Conservation (phyloP, 2,888 invertebrate genomes). For the Amphiduros pacificus region DNA sequence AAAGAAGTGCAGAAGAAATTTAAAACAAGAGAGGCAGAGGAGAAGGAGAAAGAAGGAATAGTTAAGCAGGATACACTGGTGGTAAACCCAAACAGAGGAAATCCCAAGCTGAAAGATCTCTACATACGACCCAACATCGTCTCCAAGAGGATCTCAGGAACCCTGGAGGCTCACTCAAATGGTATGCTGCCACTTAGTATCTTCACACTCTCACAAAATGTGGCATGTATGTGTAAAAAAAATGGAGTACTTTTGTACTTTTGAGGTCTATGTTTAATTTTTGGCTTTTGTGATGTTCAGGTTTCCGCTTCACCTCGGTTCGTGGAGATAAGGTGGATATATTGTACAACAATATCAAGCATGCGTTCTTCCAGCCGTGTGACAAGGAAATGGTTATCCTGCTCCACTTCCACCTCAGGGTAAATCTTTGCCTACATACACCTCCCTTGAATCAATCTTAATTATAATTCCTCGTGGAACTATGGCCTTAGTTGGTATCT, state of each 20-base stretch:
- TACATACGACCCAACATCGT: constrained; percentile 99
- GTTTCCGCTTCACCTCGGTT: constrained; percentile 90
- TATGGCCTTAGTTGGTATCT: too few species aligned
- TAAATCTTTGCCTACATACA: too few species aligned
- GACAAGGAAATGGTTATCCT: constrained; percentile 99
- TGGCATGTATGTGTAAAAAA: too few species aligned
- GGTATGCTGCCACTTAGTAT: constrained; percentile 64
- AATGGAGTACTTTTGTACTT: too few species aligned
- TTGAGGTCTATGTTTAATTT: too few species aligned
- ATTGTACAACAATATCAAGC: constrained; percentile 97
- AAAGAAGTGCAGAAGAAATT: constrained; percentile 99
- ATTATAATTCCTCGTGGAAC: too few species aligned
- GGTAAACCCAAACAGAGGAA: constrained; percentile 92
- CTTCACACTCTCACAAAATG: too few species aligned
- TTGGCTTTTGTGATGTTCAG: constrained; percentile 48
- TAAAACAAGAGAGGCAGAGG: constrained; percentile 97
- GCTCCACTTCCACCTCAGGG: constrained; percentile 95
- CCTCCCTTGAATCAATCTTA: too few species aligned
- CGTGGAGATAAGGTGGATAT: constrained; percentile 99
- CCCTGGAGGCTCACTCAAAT: constrained; percentile 90
- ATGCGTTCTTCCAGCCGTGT: constrained; percentile 98
- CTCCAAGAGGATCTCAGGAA: constrained; percentile 75
- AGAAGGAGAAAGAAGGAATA: constrained; percentile 94
- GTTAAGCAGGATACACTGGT: constrained; percentile 97
- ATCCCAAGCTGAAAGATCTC: constrained; percentile 95